Evolutionary conservation across 2,113 vertebrate species (phyloP).

Genomic region (Sapayoa aenigma): DNA sequence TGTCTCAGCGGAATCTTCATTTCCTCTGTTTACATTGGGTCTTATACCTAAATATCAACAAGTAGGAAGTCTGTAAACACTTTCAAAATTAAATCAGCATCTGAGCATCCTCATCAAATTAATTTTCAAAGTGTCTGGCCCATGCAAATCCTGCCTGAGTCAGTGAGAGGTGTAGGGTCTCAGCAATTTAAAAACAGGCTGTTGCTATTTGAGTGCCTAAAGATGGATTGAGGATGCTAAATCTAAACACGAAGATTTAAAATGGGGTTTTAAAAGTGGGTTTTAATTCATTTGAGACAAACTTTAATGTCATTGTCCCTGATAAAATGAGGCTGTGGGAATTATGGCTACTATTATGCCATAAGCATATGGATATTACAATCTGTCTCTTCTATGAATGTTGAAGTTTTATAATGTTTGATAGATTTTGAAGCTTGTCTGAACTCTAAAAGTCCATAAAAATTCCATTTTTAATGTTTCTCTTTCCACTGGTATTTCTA

Average conservation of each 20-base stretch:
- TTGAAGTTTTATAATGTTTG: neutral
- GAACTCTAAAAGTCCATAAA: neutral
- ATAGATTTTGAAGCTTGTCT: neutral
- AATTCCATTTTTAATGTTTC: neutral
- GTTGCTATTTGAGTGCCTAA: neutral
- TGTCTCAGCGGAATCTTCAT: neutral
- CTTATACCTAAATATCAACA: neutral
- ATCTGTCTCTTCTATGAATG: neutral
- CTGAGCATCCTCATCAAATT: neutral
- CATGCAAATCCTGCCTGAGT: neutral
- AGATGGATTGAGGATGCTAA: neutral
- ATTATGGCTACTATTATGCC: neutral
- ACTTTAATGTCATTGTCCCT: neutral
- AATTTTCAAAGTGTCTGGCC: neutral
- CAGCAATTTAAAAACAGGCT: neutral
- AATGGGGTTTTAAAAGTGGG: too few relatives aligned
- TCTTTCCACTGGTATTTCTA: neutral
- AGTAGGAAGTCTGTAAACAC: neutral
- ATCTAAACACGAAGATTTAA: neutral
- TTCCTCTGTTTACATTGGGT: neutral
- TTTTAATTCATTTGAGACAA: neutral
- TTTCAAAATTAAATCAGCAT: neutral
- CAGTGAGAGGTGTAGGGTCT: neutral
- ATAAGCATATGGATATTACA: neutral
- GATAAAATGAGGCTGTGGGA: neutral